Evolutionary conservation across 2,888 invertebrate species (phyloP), one percentile per base, ranked within the genome.

Genomic region (Cheilosia vulpina): DNA sequence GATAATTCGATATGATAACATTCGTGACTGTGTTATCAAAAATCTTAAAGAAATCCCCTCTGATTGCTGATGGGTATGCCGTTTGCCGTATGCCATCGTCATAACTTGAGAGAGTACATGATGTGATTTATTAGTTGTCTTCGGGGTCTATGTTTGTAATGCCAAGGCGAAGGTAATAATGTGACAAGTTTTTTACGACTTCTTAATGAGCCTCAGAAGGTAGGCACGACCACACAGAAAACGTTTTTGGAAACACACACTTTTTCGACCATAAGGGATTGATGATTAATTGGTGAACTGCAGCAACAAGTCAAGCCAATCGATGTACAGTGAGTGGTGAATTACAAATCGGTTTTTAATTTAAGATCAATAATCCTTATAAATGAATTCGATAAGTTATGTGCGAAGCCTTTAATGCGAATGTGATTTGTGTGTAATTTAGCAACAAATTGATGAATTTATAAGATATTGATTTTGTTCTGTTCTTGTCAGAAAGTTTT

Each of bases 111-210:
- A 21, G 24, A 47, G 38, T 58, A 58, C 19, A 31, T 17, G 31
- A 50, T 58, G 45, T 60, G 76, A 68, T 76, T 76, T 53, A 76
- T 76, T 58, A 19, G 58, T 58, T 52, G 27, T 43, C 38, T 38
- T 38, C 34, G 27, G 6, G 43, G 76, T 9, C 66, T 68, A 55
- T 76, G 66, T 76, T 34, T 68, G 76, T 45, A 52, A 43, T 47
- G 69, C 69, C 78, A 78, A 78, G 78, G 78, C 63, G 78, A 78
- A 78, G 78, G 66, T 53, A 68, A 68, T 60, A 60, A 52, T 76
- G 66, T 68, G 68, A 76, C 66, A 45, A 60, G 34, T 31, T 60
- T 76, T 76, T 76, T 24, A 76, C 24, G 76, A 52, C 43, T 58
- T 31, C 31, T 27, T 38, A 66, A 75, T 66, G 65, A 75, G 58